Evolutionary conservation across 2,113 vertebrate species (phyloP), one percentile per base, ranked within the genome.

Genomic region (Cygnus buccinator): DNA sequence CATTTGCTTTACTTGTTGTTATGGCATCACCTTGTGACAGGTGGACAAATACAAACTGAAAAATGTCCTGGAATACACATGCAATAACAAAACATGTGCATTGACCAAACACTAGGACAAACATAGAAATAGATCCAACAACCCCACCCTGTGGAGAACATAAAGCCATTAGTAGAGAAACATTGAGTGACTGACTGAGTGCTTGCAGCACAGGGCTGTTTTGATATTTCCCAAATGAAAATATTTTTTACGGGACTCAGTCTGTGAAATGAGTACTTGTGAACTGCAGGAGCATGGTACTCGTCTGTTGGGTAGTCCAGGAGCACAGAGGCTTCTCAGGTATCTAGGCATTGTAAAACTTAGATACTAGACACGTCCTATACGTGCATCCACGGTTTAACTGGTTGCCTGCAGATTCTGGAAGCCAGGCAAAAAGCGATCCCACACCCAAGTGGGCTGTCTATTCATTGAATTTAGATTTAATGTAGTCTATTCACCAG

Each of bases 331-430:
- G 21, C 26, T 55, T 86, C 62, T 71, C 22, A 13, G 44, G 10
- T 48, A 71, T 9, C 37, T n/a, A 28, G 16, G 35, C 19, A 43
- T 33, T 61, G 19, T 44, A 87, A 84, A 93, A 44, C 39, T 59
- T 65, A n/a, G 29, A 14, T 9, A 41, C 25, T 10, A 70, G 50
- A 37, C 19, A 29, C 25, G 33, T 41, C 16, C 43, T 44, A 37
- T 74, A 77, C 16, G 16, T 0, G 0, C 19, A 79, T 14, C 28
- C 21, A 7, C 2, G 21, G 35, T 25, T 68, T 76, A 81, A 77
- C n/a, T 41, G 41, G 67, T 55, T 37, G 18, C 55, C 11, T 84
- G 35, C 68, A 83, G 54, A 41, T 68, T 39, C 67, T 74, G 65
- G 37, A 92, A 87, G 48, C 21, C 44, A 57, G 35, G 50, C 16